A percentile compares a stretch with the other conserved stretches of the same genome.
These are phyloP conservation scores for Lagopus muta DNA, from an alignment of 2,113 vertebrate species.

Conservation along the genomic window DNA sequence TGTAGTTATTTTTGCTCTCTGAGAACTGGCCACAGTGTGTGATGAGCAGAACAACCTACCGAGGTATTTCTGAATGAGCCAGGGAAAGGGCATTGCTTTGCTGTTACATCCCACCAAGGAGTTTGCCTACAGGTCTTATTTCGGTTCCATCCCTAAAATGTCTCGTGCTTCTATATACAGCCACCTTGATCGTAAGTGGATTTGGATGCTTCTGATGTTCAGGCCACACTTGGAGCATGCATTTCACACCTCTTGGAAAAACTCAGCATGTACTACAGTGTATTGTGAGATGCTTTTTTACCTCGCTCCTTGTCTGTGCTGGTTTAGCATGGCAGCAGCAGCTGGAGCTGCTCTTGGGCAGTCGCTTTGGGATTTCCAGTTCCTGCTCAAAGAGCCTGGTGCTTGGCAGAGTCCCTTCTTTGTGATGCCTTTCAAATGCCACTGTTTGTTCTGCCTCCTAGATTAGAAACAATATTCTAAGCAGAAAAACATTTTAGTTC, in stretches of 20 bases:
- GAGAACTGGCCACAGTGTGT: not conserved
- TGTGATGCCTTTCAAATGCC: not conserved
- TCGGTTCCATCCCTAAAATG: not conserved
- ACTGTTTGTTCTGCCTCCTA: not conserved
- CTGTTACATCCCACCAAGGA: not conserved
- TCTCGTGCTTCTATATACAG: not conserved
- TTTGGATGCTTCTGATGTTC: not conserved
- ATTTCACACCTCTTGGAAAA: not conserved
- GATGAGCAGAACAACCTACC: not conserved
- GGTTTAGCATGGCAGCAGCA: not conserved
- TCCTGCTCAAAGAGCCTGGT: not conserved
- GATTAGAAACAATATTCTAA: not conserved
- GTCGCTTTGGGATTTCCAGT: not conserved
- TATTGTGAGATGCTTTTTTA: not conserved
- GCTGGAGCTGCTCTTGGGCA: not conserved
- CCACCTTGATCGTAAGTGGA: not conserved
- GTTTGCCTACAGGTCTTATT: not conserved
- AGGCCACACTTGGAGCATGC: not conserved
- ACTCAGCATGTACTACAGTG: accelerated
- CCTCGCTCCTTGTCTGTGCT: not conserved
- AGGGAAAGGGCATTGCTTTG: not conserved
- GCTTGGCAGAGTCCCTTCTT: not conserved
- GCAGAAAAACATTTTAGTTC: not conserved
- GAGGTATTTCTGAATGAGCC: not conserved
- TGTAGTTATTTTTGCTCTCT: not conserved